Conservation (phyloP, 37 sponge, comb jelly and placozoan genomes). For the Ianthella basta region DNA sequence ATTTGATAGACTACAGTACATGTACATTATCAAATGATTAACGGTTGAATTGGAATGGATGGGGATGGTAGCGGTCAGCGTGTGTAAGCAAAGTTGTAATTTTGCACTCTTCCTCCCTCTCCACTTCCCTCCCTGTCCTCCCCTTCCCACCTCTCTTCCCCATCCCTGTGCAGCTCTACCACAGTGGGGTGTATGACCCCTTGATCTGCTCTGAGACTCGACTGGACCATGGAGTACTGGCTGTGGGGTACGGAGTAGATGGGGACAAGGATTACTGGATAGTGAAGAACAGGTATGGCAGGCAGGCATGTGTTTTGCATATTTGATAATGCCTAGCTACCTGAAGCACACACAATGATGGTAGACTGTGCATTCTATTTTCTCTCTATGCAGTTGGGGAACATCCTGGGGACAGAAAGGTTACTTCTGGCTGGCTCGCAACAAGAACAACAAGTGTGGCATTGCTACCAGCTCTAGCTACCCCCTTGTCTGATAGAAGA, state of each 20-base stretch:
- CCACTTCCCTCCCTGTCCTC: background rate
- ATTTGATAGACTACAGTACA: no score
- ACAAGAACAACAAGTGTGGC: conserved; percentile 85
- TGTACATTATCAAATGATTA: no score
- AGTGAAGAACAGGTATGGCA: conserved; percentile 87
- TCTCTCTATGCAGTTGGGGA: conserved; percentile 78
- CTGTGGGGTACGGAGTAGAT: conserved; percentile 69
- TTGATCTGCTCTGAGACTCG: conserved; percentile 18
- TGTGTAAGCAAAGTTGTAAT: background rate
- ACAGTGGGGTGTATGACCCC: background rate
- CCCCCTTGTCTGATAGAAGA: conserved; percentile 60
- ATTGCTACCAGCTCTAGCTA: conserved; percentile 87
- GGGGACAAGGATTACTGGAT: conserved; percentile 74
- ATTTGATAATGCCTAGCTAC: no score
- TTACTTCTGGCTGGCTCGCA: conserved; percentile 79
- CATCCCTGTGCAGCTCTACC: conserved; percentile 37
- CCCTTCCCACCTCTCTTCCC: conserved; percentile 11
- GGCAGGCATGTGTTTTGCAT: background rate
- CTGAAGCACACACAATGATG: no score
- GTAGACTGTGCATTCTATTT: background rate
- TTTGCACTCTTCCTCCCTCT: background rate
- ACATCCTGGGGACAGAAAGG: conserved; percentile 84
- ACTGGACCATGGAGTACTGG: conserved; percentile 55
- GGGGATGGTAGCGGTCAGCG: background rate
- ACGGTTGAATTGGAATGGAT: background rate